Percentiles rank a stretch among this genome's conserved stretches.
phyloP scores from a whole-genome alignment of 2,797 vertebrate species.

The Cryptoprocta ferox region DNA sequence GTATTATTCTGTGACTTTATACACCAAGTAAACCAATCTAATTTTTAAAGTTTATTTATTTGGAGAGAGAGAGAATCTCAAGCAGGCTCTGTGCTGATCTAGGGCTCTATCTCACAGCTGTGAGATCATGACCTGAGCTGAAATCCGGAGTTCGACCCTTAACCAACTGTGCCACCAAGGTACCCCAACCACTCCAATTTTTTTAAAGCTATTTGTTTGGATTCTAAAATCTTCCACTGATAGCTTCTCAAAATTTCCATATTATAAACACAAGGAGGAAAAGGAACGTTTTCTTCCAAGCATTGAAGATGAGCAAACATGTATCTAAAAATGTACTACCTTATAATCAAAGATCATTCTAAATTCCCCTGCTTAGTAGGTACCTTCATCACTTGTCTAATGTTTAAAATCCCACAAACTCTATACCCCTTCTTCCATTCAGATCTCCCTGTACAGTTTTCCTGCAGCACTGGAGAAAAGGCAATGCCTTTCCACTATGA shows the following conservation, averaged over 20 bases:
- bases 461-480: neutral
- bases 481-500: neutral
- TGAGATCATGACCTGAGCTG: too few relatives aligned
- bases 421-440: neutral
- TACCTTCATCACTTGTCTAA: neutral
- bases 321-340: neutral
- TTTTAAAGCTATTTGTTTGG: neutral
- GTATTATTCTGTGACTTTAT: constrained; percentile 5
- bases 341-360: neutral
- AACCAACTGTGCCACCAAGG: too few relatives aligned
- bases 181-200: neutral
- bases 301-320: neutral
- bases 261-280: neutral
- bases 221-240: neutral
- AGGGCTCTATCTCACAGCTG: too few relatives aligned
- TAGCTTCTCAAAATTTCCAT: constrained; percentile 43
- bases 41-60: constrained; percentile 3
- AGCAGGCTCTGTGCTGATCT: too few relatives aligned
- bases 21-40: neutral
- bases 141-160: too few relatives aligned
- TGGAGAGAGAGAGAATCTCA: neutral
- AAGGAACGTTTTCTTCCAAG: neutral
- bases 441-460: neutral
- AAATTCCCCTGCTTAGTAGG: neutral
- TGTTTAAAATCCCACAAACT: neutral